Base-by-base conservation (phyloP, 2,113 vertebrate genomes). In the Nycticebus coucang region DNA sequence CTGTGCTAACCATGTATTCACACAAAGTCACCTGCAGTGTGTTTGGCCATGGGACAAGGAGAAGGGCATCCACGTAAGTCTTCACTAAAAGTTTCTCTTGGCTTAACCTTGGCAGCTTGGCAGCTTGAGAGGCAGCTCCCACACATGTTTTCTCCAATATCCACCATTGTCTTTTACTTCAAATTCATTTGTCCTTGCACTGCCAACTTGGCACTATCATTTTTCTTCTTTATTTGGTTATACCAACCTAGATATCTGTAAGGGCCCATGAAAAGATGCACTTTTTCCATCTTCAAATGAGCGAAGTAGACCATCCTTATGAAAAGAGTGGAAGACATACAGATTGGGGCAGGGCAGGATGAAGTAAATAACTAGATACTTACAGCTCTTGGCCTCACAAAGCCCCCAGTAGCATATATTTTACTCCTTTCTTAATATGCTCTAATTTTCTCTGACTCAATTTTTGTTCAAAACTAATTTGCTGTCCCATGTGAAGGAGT, bases 381-480 rank as follows among this genome's bases (percentile, higher is more conserved):
- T 12, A 22, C 0, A 37, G 26, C n/a, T 41, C 17, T 50, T 6
- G 30, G 30, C 8, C n/a, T 55, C 37, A 50, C 2, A 11, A 60
- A 12, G 10, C 24, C 26, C 50, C 62, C 26, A 4, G 12, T 41
- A 21, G 8, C 3, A 13, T 79, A 9, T 37, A 68, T 82, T 55
- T 60, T 7, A 2, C 7, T 71, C 17, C 21, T 78, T 92, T 28
- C 53, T 86, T 84, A 66, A 91, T 77, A 33, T 35, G 26, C 3
- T 22, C 37, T 66, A 55, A 50, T 86, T 74, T 81, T 87, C 77
- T 83, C 62, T 62, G 24, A n/a, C 17, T 89, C 30, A 11, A 35
- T 74, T 93, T 89, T 60, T 80, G 83, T 87, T 84, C 59, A 84
- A 30, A 89, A 79, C n/a, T 45, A 81, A 80, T 13, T n/a, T 90